Evolutionary conservation across 2,797 vertebrate genomes (phyloP).

Genomic region (Hafferia zeledoni): DNA sequence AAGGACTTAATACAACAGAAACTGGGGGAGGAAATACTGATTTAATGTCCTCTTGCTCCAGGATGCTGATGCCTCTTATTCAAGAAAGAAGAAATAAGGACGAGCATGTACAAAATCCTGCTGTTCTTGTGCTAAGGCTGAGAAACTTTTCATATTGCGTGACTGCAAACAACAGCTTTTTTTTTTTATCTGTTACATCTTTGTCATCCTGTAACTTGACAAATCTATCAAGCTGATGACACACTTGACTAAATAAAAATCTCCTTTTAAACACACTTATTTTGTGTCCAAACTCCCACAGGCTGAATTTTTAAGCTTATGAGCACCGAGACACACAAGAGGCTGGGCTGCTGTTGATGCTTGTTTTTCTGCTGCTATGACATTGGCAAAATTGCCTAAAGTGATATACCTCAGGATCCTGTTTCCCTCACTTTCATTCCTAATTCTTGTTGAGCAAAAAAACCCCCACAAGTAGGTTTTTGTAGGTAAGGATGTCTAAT

Average conservation of each 20-base stretch:
- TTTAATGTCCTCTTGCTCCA: constrained; percentile 57
- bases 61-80: constrained; percentile 89
- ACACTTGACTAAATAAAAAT: constrained; percentile 40
- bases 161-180: not conserved
- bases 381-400: not conserved
- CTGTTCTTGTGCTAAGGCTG: not conserved
- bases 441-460: not conserved
- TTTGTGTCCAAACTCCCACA: not conserved
- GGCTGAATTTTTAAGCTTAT: not conserved
- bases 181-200: not conserved
- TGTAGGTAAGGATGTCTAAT: not conserved
- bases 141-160: not conserved
- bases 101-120: not conserved
- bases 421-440: not conserved
- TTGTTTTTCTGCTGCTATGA: not conserved
- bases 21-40: not conserved
- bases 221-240: not conserved
- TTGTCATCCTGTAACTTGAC: not conserved
- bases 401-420: rapidly evolving
- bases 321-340: rapidly evolving
- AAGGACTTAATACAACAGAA: not conserved
- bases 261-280: constrained; percentile 4
- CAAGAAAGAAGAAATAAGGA: constrained; percentile 78
- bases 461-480: not conserved
- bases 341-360: not conserved